Conservation (phyloP, 2,888 invertebrate genomes). For the Rhabditoides inermis region DNA sequence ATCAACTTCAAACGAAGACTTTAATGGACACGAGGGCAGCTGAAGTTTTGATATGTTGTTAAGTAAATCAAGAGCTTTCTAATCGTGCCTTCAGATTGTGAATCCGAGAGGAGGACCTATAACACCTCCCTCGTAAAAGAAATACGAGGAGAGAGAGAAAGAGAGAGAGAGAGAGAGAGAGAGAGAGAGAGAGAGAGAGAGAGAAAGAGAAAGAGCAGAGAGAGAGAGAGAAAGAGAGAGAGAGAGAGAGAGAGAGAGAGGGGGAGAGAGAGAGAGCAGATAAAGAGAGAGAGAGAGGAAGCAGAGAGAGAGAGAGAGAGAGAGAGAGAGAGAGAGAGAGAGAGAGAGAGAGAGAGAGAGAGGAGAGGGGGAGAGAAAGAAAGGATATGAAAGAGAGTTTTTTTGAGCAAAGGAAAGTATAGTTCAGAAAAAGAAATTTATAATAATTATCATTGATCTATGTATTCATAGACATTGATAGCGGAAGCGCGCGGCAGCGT, state of each 20-base stretch:
- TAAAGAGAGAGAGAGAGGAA: conserved; percentile 5
- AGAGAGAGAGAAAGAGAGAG: conserved; percentile 2
- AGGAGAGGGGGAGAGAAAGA: background rate
- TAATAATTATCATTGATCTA: too few species aligned
- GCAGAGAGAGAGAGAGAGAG: background rate
- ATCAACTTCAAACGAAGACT: too few species aligned
- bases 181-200: conserved; percentile 3
- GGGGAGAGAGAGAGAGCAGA: conserved; percentile 10
- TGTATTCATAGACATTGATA: too few species aligned
- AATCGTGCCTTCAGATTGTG: too few species aligned
- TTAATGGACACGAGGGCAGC: too few species aligned
- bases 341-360: background rate
- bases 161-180: background rate
- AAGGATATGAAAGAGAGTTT: background rate
- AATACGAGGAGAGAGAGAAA: too few species aligned
- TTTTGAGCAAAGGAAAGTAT: background rate
- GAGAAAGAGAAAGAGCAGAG: conserved; percentile 4
- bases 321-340: background rate
- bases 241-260: conserved; percentile 2
- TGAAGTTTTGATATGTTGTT: too few species aligned
- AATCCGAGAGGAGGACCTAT: too few species aligned
- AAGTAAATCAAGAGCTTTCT: too few species aligned
- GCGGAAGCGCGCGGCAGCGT: too few species aligned
- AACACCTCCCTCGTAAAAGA: too few species aligned
- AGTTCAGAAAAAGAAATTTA: too few species aligned